Conservation (phyloP, 2,888 invertebrate genomes). For the Clusia tigrina region DNA sequence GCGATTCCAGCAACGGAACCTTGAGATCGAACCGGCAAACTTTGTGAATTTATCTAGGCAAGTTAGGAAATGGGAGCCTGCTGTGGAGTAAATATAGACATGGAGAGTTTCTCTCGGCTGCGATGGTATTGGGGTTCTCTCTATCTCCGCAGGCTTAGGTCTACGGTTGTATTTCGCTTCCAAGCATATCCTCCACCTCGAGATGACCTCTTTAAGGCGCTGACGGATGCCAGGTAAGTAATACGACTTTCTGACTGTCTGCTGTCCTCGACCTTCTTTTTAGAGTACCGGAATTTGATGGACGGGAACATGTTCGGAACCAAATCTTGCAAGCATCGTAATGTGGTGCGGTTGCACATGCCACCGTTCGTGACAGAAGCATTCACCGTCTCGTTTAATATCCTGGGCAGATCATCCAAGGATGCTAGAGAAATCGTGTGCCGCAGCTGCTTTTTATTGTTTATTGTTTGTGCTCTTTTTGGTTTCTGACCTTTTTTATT, state of each 20-base stretch:
- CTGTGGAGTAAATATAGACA: no score
- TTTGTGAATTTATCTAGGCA: slow-evolving; percentile 21
- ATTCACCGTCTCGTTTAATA: slow-evolving; percentile 14
- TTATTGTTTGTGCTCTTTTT: slow-evolving; percentile 12
- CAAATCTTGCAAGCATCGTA: no score
- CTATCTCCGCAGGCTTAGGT: slow-evolving; percentile 9
- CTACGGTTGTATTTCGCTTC: slow-evolving; percentile 23
- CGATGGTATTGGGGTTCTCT: slow-evolving; percentile 20
- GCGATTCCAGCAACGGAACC: slow-evolving; percentile 2
- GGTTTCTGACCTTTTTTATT: background rate
- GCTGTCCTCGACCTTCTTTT: slow-evolving; percentile 16
- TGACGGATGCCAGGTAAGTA: background rate
- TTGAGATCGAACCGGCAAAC: slow-evolving; percentile 18
- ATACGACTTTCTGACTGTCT: background rate
- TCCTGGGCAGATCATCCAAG: slow-evolving; percentile 10
- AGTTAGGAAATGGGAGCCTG: slow-evolving; percentile 15
- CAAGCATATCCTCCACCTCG: no score
- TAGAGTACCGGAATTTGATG: slow-evolving; percentile 17
- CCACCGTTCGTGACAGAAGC: slow-evolving; percentile 13
- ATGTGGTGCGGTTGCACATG: no score
- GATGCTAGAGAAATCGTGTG: slow-evolving; percentile 11
- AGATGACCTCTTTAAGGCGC: background rate
- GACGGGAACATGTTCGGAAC: no score
- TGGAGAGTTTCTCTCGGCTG: slow-evolving; percentile 14
- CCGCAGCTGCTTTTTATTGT: slow-evolving; percentile 2